A percentile compares a stretch with the other conserved stretches of the same genome.
phyloP scores from a whole-genome alignment of 2,797 vertebrate genomes.

The Acrossocheilus fasciatus region DNA sequence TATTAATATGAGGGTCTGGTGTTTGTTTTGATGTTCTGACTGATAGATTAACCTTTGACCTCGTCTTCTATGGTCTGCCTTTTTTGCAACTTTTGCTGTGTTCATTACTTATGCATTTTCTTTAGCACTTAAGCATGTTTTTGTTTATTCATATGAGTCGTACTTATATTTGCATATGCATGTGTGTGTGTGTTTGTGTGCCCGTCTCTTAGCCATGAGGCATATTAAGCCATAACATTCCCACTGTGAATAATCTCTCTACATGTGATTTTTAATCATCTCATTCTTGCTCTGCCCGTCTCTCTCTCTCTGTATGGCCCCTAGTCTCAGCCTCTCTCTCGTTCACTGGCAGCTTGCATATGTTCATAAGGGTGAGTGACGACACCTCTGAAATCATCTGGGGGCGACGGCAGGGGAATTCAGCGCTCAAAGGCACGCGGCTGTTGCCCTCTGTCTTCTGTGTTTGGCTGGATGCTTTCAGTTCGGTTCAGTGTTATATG shows the following conservation, averaged over 20 bases:
- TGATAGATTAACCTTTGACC: slow-evolving; percentile 13
- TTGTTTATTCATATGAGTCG: slow-evolving; percentile 37
- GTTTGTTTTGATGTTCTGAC: slow-evolving; percentile 5
- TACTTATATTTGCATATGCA: slow-evolving; percentile 43
- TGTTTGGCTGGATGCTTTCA: slow-evolving; percentile 36
- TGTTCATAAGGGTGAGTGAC: slow-evolving; percentile 69
- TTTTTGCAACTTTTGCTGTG: not conserved
- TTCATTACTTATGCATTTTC: slow-evolving; percentile 32
- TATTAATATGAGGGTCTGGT: not conserved
- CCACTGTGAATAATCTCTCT: slow-evolving; percentile 84
- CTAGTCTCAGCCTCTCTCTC: slow-evolving; percentile 25
- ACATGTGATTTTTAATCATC: slow-evolving; percentile 85
- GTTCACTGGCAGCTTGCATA: slow-evolving; percentile 73
- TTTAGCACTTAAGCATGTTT: slow-evolving; percentile 41
- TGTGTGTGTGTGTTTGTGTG: slow-evolving; percentile 54
- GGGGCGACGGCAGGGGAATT: slow-evolving; percentile 64
- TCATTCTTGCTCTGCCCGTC: slow-evolving; percentile 23
- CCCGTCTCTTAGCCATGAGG: slow-evolving; percentile 67
- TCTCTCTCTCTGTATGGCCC: slow-evolving; percentile 63
- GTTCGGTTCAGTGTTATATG: not conserved
- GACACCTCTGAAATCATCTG: slow-evolving; percentile 70
- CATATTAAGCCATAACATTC: slow-evolving; percentile 81
- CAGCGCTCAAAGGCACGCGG: slow-evolving; percentile 71
- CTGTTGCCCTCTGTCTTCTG: slow-evolving; percentile 5
- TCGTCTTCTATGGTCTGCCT: not conserved